Evolutionary conservation across 2,888 invertebrate species (phyloP).

Genomic region (Drosophila incognita): DNA sequence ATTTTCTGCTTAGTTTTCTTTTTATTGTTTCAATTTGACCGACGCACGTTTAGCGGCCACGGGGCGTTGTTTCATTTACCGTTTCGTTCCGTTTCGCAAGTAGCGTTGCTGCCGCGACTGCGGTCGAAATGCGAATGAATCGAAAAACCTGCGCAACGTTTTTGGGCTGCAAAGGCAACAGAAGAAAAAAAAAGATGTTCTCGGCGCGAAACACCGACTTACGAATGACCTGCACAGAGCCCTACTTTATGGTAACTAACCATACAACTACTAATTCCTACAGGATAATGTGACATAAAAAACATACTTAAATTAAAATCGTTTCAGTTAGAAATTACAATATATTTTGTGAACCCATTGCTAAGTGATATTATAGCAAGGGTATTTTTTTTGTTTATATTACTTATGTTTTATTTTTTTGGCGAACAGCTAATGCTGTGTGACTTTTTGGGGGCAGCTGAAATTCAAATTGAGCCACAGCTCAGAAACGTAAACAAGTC

Average conservation of each 20-base stretch:
- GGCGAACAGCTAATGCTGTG: background rate
- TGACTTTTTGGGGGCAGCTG: slow-evolving; percentile 8
- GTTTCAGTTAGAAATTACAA: background rate
- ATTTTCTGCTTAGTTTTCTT: slow-evolving; percentile 14
- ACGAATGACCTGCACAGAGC: background rate
- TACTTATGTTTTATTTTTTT: background rate
- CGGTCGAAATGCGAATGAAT: slow-evolving; percentile 68
- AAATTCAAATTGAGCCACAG: slow-evolving; percentile 33
- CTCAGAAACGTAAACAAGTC: slow-evolving; percentile 39
- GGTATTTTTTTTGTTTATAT: background rate
- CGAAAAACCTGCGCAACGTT: slow-evolving; percentile 63
- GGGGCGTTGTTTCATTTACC: slow-evolving; percentile 78
- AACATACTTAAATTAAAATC: background rate
- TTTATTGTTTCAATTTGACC: slow-evolving; percentile 34
- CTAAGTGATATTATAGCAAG: background rate
- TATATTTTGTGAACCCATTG: background rate
- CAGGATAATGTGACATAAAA: background rate
- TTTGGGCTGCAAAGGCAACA: slow-evolving; percentile 33
- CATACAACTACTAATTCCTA: background rate
- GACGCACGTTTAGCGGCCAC: slow-evolving; percentile 58
- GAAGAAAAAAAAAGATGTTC: slow-evolving; percentile 17
- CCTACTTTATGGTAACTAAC: background rate
- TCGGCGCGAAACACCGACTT: background rate
- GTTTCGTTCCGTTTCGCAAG: slow-evolving; percentile 66
- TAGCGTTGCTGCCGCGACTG: slow-evolving; percentile 65